Evolutionary conservation across 2,888 invertebrate genomes (phyloP), one percentile per base, ranked within the genome.

Genomic region (Pegoplata infirma): DNA sequence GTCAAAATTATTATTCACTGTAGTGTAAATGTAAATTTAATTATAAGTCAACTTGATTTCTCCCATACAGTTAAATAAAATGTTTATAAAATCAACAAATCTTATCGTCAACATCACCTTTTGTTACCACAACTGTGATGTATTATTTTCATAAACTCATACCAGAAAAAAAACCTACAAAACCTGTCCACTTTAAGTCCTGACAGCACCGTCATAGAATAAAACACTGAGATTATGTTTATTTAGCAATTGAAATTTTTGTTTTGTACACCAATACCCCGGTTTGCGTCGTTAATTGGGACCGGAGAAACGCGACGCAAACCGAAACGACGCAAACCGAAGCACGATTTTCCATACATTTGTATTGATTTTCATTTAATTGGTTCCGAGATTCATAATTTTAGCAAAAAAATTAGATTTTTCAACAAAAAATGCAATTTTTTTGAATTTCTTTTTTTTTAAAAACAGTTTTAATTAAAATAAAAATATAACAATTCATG

Each of bases 21-120:
- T 64, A 64, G 72, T 64, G 64, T 64, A 58, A 64, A 73, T 64
- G 25, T 51, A 49, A 49, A 64, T 64, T 56, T 64, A 72, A 72
- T 63, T 64, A 55, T n/a, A 28, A 55, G 17, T 51, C 69, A 69
- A 51, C 69, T 51, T 25, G 21, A 49, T 21, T 40, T 40, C 12
- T 17, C 4, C 51, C 23, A 47, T 46, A 25, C 25, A 46, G 25
- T 59, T 25, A 46, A 46, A 23, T 8, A 21, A 28, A 46, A 59
- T 25, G 28, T 59, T 59, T 23, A 59, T 17, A 46, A 25, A 19
- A 46, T 47, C 46, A 68, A 32, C 47, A 68, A 58, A 32, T 36
- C 12, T n/a, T 68, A n/a, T n/a, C 32, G 12, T 69, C 17, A 51
- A 23, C 16, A 53, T 61, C 12, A 53, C n/a, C 53, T 46, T 46